A percentile compares a stretch with the other conserved stretches of the same genome.
Evolutionary conservation across 2,113 vertebrate genomes (phyloP).

Genomic region (Eulacestoma nigropectus): DNA sequence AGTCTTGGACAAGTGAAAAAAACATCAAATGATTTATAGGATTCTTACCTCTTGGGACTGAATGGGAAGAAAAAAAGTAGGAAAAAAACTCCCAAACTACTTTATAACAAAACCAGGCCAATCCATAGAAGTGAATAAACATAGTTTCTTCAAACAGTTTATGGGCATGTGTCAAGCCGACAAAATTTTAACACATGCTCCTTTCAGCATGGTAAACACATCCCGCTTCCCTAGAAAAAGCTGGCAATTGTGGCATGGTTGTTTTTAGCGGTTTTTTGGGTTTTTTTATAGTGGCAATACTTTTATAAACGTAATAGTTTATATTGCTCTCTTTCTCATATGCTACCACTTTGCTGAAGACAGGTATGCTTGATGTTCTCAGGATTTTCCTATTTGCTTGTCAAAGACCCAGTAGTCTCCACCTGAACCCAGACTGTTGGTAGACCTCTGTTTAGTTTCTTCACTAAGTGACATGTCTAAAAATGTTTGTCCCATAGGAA

Average conservation of each 20-base stretch:
- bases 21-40: neutral
- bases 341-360: neutral
- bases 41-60: neutral
- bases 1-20: neutral
- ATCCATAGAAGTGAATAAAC: neutral
- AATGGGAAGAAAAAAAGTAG: neutral
- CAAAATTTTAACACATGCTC: neutral
- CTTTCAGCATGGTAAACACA: neutral
- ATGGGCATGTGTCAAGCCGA: neutral
- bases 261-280: neutral
- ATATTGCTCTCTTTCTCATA: neutral
- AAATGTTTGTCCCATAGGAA: neutral
- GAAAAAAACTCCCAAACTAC: neutral
- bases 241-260: no score
- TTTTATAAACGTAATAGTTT: neutral
- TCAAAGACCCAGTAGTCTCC: neutral
- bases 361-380: neutral
- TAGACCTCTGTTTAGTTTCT: neutral
- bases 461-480: neutral
- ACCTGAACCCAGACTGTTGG: neutral
- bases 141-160: neutral
- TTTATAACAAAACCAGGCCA: neutral
- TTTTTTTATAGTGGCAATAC: neutral
- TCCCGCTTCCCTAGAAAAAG: neutral
- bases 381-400: neutral